Evolutionary conservation across 1,140 invertebrate species (phyloP).

Genomic region (Eulimnadia texana): DNA sequence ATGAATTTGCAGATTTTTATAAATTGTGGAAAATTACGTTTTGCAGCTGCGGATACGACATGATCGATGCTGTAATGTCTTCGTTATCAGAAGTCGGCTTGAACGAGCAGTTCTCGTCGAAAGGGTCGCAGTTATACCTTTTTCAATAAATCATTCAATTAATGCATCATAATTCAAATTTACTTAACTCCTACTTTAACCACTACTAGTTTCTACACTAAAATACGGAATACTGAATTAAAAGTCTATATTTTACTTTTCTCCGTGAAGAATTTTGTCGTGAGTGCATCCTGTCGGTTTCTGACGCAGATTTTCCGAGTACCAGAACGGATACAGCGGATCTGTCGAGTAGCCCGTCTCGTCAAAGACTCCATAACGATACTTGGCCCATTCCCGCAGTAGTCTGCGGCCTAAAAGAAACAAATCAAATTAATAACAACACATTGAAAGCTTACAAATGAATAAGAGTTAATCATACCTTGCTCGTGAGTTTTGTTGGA

Average conservation of each 20-base stretch:
- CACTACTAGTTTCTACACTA: too few species aligned
- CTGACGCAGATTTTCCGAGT: slow-evolving; percentile 18
- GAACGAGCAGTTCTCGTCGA: slow-evolving; percentile 23
- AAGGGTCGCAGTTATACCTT: slow-evolving; percentile 24
- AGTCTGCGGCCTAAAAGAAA: slow-evolving; percentile 33
- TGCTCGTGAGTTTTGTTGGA: slow-evolving; percentile 16
- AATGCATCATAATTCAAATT: too few species aligned
- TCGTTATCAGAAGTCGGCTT: slow-evolving; percentile 14
- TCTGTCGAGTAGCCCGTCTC: slow-evolving; percentile 44
- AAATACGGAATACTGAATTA: slow-evolving; percentile 6
- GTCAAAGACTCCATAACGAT: slow-evolving; percentile 53
- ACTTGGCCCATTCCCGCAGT: slow-evolving; percentile 47
- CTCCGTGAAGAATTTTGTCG: slow-evolving; percentile 16
- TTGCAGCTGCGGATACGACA: slow-evolving; percentile 32
- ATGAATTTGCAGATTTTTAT: slow-evolving; percentile 10
- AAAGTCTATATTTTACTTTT: neutral
- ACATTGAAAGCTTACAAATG: too few species aligned
- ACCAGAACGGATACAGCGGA: slow-evolving; percentile 37
- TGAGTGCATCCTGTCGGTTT: slow-evolving; percentile 36
- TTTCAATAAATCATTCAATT: too few species aligned
- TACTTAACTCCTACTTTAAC: too few species aligned
- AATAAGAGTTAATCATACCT: neutral
- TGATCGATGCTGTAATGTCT: slow-evolving; percentile 36
- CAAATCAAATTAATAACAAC: too few species aligned
- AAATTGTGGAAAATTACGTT: slow-evolving; percentile 18